Evolutionary conservation across 2,797 vertebrate species (phyloP).

Genomic region (Okamejei kenojei): DNA sequence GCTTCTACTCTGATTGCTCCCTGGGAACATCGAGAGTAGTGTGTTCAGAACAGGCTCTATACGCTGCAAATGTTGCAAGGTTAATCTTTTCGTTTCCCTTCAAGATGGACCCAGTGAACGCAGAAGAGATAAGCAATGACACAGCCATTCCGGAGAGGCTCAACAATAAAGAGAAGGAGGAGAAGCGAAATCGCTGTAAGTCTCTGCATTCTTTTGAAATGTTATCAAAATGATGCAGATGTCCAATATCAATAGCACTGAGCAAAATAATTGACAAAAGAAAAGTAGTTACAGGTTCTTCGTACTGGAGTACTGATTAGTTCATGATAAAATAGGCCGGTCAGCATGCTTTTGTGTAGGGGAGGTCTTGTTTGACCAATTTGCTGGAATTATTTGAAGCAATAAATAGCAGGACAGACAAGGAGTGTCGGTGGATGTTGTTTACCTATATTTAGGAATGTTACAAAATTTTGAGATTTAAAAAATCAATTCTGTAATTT

Average conservation of each 20-base stretch:
- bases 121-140: neutral
- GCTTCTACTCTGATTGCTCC: neutral
- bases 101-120: neutral
- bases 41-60: neutral
- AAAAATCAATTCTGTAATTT: no score
- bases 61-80: neutral
- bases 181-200: constrained; percentile 54
- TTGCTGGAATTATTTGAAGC: no score
- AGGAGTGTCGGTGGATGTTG: no score
- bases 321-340: no score
- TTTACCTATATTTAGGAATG: no score
- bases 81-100: neutral
- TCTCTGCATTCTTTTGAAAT: constrained; percentile 33
- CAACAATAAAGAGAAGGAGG: constrained; percentile 58
- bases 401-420: no score
- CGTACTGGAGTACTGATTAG: no score
- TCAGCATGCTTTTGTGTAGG: no score
- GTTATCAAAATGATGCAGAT: neutral
- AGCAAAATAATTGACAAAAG: neutral
- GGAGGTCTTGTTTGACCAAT: no score
- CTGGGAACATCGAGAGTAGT: neutral
- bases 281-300: neutral
- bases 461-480: no score
- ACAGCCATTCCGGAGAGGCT: neutral
- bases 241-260: neutral